A percentile compares a stretch with the other conserved stretches of the same genome.
Conservation (phyloP, 2,888 invertebrate genomes). For the Dolichomitus sp. region DNA sequence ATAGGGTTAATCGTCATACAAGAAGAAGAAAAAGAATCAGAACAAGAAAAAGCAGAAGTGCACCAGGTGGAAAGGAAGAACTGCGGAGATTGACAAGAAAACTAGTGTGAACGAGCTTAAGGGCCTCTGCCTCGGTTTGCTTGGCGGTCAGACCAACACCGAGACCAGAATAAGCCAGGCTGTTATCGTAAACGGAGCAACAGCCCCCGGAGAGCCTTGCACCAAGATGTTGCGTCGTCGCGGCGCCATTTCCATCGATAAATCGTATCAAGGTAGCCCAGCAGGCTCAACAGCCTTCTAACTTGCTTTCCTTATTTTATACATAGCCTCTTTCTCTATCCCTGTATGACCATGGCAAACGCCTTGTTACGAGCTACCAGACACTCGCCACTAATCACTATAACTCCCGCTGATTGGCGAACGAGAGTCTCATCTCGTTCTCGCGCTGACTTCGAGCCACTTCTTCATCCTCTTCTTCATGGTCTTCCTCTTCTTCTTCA, state of each 20-base stretch:
- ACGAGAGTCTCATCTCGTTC: slow-evolving; percentile 62
- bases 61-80: background rate
- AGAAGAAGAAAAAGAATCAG: background rate
- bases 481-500: slow-evolving; percentile 9
- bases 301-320: slow-evolving; percentile 33
- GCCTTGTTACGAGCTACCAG: slow-evolving; percentile 68
- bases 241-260: slow-evolving; percentile 68
- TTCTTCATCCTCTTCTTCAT: slow-evolving; percentile 37
- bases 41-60: background rate
- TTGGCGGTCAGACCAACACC: slow-evolving; percentile 27
- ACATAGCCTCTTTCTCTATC: slow-evolving; percentile 34
- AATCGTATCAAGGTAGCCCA: slow-evolving; percentile 61
- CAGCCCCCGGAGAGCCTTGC: slow-evolving; percentile 27
- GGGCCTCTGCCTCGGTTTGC: slow-evolving; percentile 21
- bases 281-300: slow-evolving; percentile 53
- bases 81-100: slow-evolving; percentile 17
- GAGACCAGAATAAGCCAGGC: slow-evolving; percentile 42
- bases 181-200: slow-evolving; percentile 57
- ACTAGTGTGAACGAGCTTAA: slow-evolving; percentile 43
- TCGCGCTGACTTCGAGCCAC: slow-evolving; percentile 52
- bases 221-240: slow-evolving; percentile 40
- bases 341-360: slow-evolving; percentile 52
- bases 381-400: slow-evolving; percentile 69
- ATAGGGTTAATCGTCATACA: background rate
- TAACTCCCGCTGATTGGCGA: slow-evolving; percentile 69